These are phyloP conservation scores for Sarcophaga peregrina DNA, from an alignment of 1,140 invertebrate genomes.

Conservation along the genomic window DNA sequence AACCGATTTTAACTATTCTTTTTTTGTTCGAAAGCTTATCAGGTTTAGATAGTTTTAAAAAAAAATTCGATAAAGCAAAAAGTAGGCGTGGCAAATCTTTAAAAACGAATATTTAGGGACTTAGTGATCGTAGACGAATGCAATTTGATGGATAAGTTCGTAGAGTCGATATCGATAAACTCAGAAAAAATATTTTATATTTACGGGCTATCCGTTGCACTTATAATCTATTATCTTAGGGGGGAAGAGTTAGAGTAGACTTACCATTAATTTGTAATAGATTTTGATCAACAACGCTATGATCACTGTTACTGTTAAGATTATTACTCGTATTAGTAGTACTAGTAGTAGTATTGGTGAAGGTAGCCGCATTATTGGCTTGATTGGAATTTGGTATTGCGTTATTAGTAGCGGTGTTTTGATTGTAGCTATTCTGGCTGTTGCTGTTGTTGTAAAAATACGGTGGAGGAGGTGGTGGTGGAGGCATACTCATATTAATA, in stretches of 20 bases:
- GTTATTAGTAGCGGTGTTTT: background rate
- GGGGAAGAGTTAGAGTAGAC: background rate
- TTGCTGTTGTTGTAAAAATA: conserved; percentile 32
- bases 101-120: too few relatives aligned
- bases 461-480: conserved; percentile 2
- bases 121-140: too few relatives aligned
- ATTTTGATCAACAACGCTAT: conserved; percentile 37
- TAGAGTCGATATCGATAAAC: too few relatives aligned
- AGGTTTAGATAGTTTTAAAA: too few relatives aligned
- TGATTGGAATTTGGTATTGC: conserved; percentile 16
- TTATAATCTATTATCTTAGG: background rate
- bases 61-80: too few relatives aligned
- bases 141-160: too few relatives aligned
- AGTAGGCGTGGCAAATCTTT: too few relatives aligned
- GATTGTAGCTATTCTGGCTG: background rate
- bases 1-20: too few relatives aligned
- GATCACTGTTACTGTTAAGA: background rate
- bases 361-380: background rate
- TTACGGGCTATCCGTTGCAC: too few relatives aligned
- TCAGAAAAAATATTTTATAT: too few relatives aligned
- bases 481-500: conserved; percentile 35
- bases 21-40: too few relatives aligned
- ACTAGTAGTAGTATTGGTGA: too few relatives aligned
- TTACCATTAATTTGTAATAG: conserved; percentile 43
- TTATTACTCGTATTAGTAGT: background rate